Conservation (phyloP, 2,797 vertebrate genomes). For the Parauchenoglanis ngamensis region DNA sequence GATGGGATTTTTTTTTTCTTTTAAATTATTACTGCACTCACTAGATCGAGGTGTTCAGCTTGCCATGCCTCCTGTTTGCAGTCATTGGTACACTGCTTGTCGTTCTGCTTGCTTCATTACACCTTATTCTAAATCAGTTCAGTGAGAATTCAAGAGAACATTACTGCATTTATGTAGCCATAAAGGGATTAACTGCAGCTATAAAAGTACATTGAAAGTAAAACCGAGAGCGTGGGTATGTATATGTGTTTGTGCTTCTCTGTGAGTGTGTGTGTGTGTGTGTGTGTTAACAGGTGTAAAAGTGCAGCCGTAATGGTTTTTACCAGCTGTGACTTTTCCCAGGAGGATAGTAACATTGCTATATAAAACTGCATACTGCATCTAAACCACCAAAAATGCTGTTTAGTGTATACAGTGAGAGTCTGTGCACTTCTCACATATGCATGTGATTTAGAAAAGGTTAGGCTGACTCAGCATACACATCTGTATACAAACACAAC, state of each 20-base stretch:
- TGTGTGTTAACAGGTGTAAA: constrained; percentile 25
- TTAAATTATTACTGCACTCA: background rate
- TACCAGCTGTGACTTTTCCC: constrained; percentile 41
- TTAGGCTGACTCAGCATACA: constrained; percentile 27
- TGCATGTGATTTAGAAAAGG: constrained; percentile 6
- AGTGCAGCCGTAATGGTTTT: constrained; percentile 44
- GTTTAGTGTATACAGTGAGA: constrained; percentile 32
- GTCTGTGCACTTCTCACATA: background rate
- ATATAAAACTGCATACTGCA: constrained; percentile 38
- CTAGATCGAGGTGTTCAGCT: background rate
- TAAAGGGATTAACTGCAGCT: constrained; percentile 47
- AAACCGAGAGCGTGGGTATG: background rate
- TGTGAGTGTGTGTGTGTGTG: constrained; percentile 19
- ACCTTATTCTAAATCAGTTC: constrained; percentile 28
- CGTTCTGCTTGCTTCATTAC: constrained; percentile 6
- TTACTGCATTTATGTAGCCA: constrained; percentile 28
- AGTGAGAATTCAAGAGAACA: constrained; percentile 22
- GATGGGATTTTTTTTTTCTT: background rate
- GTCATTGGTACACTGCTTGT: background rate
- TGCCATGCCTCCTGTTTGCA: background rate
- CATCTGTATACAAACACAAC: constrained; percentile 27
- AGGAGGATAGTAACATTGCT: constrained; percentile 47
- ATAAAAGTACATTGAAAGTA: constrained; percentile 17
- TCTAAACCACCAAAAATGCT: constrained; percentile 24
- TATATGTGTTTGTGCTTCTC: background rate